phyloP scores from a whole-genome alignment of 2,888 invertebrate species.

The Chelonus formosanus region DNA sequence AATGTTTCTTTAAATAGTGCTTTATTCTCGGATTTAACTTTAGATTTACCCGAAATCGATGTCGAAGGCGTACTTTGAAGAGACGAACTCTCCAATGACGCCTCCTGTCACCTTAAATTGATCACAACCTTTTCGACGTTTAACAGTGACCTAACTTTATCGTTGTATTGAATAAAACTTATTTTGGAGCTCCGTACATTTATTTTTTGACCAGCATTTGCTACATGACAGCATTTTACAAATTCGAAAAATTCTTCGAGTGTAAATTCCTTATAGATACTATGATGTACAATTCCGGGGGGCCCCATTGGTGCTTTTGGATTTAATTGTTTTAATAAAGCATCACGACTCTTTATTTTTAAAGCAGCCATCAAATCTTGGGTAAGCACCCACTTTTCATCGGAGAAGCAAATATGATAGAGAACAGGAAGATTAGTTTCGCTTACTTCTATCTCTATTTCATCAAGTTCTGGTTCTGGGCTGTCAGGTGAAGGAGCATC shows the following conservation, averaged over 20 bases:
- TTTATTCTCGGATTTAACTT: constrained; percentile 39
- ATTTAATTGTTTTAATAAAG: constrained; percentile 78
- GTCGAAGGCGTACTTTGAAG: constrained; percentile 53
- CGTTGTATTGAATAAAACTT: constrained; percentile 83
- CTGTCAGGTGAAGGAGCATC: constrained; percentile 66
- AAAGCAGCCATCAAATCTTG: constrained; percentile 81
- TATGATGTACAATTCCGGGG: constrained; percentile 66
- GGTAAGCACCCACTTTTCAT: constrained; percentile 81
- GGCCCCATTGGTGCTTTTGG: constrained; percentile 67
- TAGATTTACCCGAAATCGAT: constrained; percentile 44
- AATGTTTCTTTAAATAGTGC: constrained; percentile 29
- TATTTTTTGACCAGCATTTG: constrained; percentile 81
- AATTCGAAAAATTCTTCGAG: constrained; percentile 83
- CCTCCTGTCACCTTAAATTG: constrained; percentile 68
- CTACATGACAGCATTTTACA: constrained; percentile 80
- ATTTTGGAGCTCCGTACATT: constrained; percentile 84
- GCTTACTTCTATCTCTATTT: constrained; percentile 83
- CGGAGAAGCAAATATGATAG: constrained; percentile 63
- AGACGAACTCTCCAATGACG: constrained; percentile 46
- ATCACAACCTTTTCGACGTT: constrained; percentile 82
- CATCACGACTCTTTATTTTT: constrained; percentile 83
- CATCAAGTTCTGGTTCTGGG: constrained; percentile 67
- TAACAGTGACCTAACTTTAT: constrained; percentile 81
- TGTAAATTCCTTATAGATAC: constrained; percentile 74
- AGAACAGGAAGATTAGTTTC: constrained; percentile 82